Conservation (phyloP, 2,113 vertebrate genomes). For the Struthio camelus region DNA sequence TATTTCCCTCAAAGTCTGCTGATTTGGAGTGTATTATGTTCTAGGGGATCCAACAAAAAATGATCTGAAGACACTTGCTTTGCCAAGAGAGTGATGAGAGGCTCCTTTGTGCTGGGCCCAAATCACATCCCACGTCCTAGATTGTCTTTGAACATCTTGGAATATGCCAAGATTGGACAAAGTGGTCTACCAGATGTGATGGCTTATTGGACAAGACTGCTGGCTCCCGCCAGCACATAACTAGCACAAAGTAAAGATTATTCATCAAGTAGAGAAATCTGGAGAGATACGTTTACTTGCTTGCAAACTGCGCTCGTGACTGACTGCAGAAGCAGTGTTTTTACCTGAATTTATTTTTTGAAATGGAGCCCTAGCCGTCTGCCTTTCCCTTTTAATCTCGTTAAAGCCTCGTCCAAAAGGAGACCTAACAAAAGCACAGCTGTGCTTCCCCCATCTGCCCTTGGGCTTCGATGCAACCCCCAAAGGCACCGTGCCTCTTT, state of each 20-base stretch:
- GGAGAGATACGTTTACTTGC: not conserved
- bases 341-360: not conserved
- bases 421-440: fast-evolving
- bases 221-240: not conserved
- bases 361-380: not conserved
- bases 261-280: not conserved
- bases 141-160: not conserved
- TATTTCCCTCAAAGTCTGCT: not conserved
- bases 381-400: not conserved
- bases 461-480: fast-evolving
- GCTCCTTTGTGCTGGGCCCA: not conserved
- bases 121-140: not conserved
- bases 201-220: not conserved
- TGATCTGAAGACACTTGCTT: not conserved
- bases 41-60: not conserved
- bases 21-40: not conserved
- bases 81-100: not conserved
- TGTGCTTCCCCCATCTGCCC: fast-evolving
- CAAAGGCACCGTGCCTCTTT: not conserved
- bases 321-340: not conserved
- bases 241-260: not conserved
- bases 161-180: not conserved
- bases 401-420: not conserved
- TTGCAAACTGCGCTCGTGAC: not conserved
- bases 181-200: not conserved